Conservation (phyloP, 30 jellyfish, hydroid and myxozoan species). For the Clytia hemisphaerica region DNA sequence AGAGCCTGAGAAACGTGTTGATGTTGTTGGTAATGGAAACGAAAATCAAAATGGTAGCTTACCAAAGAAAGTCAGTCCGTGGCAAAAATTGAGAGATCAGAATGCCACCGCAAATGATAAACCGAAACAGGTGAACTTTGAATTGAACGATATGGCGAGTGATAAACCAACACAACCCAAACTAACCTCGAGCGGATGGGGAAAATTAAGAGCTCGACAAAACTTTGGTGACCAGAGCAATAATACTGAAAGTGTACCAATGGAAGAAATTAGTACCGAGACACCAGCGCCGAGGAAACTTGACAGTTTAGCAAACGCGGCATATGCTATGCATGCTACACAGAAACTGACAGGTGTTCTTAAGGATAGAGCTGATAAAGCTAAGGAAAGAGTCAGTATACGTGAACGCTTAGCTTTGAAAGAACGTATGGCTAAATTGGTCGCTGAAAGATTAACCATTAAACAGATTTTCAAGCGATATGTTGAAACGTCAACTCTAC, state of each 20-base stretch:
- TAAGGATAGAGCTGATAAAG: not conserved
- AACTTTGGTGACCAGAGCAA: too few species aligned
- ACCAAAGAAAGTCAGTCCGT: too few species aligned
- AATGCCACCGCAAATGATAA: too few species aligned
- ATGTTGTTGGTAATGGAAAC: too few species aligned
- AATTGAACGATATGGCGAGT: too few species aligned
- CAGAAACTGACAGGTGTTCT: not conserved
- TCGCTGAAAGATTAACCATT: conserved; percentile 81
- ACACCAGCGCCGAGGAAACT: not conserved
- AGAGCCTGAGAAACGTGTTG: too few species aligned
- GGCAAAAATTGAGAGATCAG: too few species aligned
- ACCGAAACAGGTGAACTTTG: too few species aligned
- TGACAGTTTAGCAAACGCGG: not conserved
- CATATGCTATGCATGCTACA: conserved; percentile 7
- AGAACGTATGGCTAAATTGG: conserved; percentile 58
- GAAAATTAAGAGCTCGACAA: too few species aligned
- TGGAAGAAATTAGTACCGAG: not conserved
- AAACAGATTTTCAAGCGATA: conserved; percentile 77
- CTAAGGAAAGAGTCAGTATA: not conserved
- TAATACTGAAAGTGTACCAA: not conserved
- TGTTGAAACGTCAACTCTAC: conserved; percentile 86
- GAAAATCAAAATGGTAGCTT: too few species aligned
- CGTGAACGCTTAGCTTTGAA: not conserved
- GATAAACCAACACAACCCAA: too few species aligned
- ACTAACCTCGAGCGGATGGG: too few species aligned